Percentiles rank a stretch among this genome's conserved stretches.
These are phyloP conservation scores for Clepsis dumicolana DNA, from an alignment of 2,888 invertebrate species.

Conservation along the genomic window DNA sequence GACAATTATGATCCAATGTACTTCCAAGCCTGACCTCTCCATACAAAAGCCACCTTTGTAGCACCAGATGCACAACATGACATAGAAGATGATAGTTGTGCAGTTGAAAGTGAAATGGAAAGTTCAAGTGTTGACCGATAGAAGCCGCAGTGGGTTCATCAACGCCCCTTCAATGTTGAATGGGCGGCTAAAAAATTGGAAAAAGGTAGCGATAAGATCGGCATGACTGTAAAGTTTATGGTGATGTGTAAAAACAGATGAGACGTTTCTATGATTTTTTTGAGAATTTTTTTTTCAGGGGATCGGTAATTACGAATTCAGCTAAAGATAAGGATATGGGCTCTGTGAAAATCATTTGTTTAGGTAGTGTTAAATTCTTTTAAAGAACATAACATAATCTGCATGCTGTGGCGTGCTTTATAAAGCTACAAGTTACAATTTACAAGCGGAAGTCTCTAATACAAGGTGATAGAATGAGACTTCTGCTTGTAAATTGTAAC, in stretches of 20 bases:
- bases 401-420: too few species aligned
- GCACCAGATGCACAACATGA: conserved; percentile 27
- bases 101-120: conserved; percentile 56
- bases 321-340: too few species aligned
- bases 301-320: neutral
- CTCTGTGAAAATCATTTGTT: too few species aligned
- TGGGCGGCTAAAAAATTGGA: conserved; percentile 56
- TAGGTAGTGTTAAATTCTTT: too few species aligned
- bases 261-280: neutral
- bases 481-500: too few species aligned
- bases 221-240: conserved; percentile 43
- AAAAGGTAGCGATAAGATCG: conserved; percentile 53
- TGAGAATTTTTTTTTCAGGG: neutral
- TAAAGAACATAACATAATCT: too few species aligned
- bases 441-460: too few species aligned
- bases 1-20: neutral
- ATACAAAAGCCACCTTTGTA: conserved; percentile 21
- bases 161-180: conserved; percentile 54
- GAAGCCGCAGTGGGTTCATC: conserved; percentile 48
- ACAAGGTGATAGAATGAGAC: too few species aligned
- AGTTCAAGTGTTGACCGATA: conserved; percentile 50
- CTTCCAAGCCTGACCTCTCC: conserved; percentile 18
- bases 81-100: conserved; percentile 44
- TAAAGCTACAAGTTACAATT: too few species aligned
- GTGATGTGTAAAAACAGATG: conserved; percentile 9